phyloP scores from a whole-genome alignment of 1,140 invertebrate species.

The Euschistus heros region DNA sequence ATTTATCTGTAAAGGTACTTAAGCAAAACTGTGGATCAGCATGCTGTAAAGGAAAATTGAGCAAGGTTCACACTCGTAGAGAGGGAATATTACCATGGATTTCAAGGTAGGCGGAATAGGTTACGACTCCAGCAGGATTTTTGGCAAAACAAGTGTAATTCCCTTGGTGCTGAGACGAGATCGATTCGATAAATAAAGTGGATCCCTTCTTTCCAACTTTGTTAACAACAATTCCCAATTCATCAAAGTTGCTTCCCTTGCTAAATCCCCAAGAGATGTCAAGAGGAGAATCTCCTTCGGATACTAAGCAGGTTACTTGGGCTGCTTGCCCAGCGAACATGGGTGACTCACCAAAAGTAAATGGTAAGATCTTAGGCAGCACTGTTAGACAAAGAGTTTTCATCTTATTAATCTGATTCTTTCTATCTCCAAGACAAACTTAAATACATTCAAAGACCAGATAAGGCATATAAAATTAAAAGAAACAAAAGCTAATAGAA shows the following conservation, averaged over 20 bases:
- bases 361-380: conserved; percentile 48
- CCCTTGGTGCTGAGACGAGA: conserved; percentile 42
- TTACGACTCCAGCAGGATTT: conserved; percentile 48
- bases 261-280: conserved; percentile 33
- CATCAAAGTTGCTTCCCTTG: conserved; percentile 23
- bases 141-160: conserved; percentile 53
- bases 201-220: conserved; percentile 55
- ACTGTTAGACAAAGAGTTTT: conserved; percentile 35
- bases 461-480: neutral
- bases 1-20: too few relatives aligned
- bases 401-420: neutral
- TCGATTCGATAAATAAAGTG: conserved; percentile 53
- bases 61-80: conserved; percentile 4
- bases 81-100: conserved; percentile 26
- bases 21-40: neutral
- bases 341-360: conserved; percentile 43
- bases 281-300: conserved; percentile 35
- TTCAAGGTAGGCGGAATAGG: conserved; percentile 26
- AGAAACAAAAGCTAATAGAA: too few relatives aligned
- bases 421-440: neutral
- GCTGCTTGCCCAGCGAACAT: conserved; percentile 39
- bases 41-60: neutral
- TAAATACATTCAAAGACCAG: neutral
- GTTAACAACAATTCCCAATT: conserved; percentile 33
- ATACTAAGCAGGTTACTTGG: conserved; percentile 32